Conservation (phyloP, 2,113 vertebrate species). For the Neopipo cinnamomea region DNA sequence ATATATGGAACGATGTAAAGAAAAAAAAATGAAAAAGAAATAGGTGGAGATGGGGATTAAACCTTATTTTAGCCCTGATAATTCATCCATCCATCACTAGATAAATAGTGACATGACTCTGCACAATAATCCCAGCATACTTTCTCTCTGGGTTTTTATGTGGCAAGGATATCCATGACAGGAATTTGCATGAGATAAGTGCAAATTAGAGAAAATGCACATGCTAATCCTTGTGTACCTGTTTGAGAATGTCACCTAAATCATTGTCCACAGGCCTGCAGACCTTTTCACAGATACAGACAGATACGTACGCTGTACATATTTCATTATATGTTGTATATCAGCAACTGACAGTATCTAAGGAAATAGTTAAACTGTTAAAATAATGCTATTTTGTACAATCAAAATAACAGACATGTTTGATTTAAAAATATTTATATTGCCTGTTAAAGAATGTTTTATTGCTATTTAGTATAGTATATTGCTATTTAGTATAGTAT, state of each 20-base stretch:
- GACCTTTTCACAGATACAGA: background rate
- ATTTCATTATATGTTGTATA: background rate
- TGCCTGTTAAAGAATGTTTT: background rate
- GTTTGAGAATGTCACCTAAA: background rate
- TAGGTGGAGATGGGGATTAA: background rate
- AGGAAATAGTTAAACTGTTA: background rate
- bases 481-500: too few relatives aligned
- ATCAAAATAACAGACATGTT: background rate
- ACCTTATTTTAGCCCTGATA: slow-evolving; percentile 2
- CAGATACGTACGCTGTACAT: fast-evolving
- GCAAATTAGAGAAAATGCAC: background rate
- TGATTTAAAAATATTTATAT: background rate
- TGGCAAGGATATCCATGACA: background rate
- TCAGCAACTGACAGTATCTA: background rate
- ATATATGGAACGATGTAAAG: background rate
- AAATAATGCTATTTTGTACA: background rate
- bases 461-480: slow-evolving; percentile 14
- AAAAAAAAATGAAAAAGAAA: background rate
- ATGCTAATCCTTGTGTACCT: background rate
- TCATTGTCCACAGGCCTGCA: background rate
- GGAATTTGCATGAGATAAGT: slow-evolving; percentile 31
- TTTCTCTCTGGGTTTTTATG: background rate
- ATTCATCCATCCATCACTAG: background rate
- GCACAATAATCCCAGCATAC: background rate
- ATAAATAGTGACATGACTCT: background rate